Evolutionary conservation across 1,140 invertebrate species (phyloP).

Genomic region (Rhyacophila brunnea): DNA sequence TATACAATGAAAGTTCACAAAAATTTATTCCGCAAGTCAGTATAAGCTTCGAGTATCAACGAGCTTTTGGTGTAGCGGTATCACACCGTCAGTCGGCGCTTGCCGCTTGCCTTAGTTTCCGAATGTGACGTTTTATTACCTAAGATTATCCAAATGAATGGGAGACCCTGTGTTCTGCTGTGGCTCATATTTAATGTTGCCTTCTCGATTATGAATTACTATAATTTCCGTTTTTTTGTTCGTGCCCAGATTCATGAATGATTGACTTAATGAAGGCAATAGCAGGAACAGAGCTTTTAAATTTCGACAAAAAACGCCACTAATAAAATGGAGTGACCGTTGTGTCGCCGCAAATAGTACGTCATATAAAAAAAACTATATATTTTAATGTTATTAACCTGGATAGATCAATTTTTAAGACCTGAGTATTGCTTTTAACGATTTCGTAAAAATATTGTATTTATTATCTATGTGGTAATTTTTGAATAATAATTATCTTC

Average conservation of each 20-base stretch:
- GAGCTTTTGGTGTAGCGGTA: too few species aligned
- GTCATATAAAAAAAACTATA: too few species aligned
- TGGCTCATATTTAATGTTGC: conserved; percentile 29
- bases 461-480: too few species aligned
- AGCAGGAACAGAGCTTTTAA: conserved; percentile 14
- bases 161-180: conserved; percentile 16
- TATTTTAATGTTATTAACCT: too few species aligned
- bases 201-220: conserved; percentile 32
- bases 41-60: too few species aligned
- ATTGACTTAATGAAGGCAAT: conserved; percentile 18
- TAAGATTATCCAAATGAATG: conserved; percentile 34
- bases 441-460: too few species aligned
- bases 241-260: conserved; percentile 24
- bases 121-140: conserved; percentile 35
- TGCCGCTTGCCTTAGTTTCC: conserved; percentile 6
- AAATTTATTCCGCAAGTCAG: too few species aligned
- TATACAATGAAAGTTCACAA: too few species aligned
- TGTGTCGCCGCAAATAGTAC: conserved; percentile 7
- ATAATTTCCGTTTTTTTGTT: conserved; percentile 29
- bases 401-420: too few species aligned
- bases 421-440: too few species aligned
- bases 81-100: too few species aligned
- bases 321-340: conserved; percentile 16
- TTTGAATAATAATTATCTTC: too few species aligned
- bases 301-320: conserved; percentile 11